These are phyloP conservation scores for Electrona antarctica DNA, from an alignment of 2,113 vertebrate genomes.

Conservation along the genomic window DNA sequence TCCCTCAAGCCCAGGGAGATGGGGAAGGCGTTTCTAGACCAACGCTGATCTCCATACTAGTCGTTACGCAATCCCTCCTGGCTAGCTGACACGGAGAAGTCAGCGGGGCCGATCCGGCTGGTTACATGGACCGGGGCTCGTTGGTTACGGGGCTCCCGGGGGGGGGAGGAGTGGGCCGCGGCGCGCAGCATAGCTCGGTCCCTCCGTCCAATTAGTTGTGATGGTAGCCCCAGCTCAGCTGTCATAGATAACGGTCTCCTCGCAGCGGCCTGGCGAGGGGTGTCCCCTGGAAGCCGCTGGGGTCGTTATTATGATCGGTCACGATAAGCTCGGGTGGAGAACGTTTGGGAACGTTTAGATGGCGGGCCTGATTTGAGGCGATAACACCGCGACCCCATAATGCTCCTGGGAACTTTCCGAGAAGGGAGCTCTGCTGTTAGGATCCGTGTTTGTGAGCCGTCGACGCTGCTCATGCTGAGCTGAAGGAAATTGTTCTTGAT, in stretches of 20 bases:
- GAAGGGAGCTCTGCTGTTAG: neutral
- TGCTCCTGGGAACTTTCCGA: neutral
- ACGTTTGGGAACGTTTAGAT: slow-evolving; percentile 48
- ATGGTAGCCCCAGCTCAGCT: slow-evolving; percentile 54
- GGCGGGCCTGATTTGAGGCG: slow-evolving; percentile 45
- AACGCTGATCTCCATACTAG: slow-evolving; percentile 47
- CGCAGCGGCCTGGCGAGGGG: slow-evolving; percentile 44
- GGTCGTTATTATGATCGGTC: slow-evolving; percentile 47
- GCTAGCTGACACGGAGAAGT: slow-evolving; percentile 29
- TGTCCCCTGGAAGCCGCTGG: slow-evolving; percentile 53
- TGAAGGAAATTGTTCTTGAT: slow-evolving; percentile 23
- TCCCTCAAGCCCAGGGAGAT: slow-evolving; percentile 57
- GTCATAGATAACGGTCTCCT: slow-evolving; percentile 56
- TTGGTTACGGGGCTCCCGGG: slow-evolving; percentile 8
- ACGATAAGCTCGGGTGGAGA: slow-evolving; percentile 48
- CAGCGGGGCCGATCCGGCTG: slow-evolving; percentile 11
- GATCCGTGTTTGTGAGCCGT: slow-evolving; percentile 33
- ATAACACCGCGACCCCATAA: slow-evolving; percentile 46
- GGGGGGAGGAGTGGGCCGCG: slow-evolving; percentile 45
- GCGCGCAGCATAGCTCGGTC: slow-evolving; percentile 38
- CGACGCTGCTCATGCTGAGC: slow-evolving; percentile 2
- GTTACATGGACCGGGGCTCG: no score
- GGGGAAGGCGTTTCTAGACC: slow-evolving; percentile 33
- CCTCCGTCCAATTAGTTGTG: slow-evolving; percentile 58
- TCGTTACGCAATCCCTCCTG: slow-evolving; percentile 44